A percentile compares a stretch with the other conserved stretches of the same genome.
Evolutionary conservation across 2,888 invertebrate genomes (phyloP).

Genomic region (Nymphalis c-album): DNA sequence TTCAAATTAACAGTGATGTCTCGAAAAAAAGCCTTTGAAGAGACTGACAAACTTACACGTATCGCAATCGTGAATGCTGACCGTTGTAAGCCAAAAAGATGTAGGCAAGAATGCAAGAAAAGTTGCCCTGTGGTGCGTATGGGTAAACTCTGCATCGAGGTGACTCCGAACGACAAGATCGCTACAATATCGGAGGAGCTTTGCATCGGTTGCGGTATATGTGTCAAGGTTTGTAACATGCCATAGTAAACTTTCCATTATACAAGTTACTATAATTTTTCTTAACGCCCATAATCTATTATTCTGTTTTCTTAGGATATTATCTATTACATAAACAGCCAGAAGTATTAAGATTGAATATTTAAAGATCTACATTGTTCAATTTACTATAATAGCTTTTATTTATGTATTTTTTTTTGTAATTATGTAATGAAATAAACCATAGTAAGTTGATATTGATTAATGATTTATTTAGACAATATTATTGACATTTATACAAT

Average conservation of each 20-base stretch:
- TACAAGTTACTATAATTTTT: not conserved
- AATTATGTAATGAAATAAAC: not conserved
- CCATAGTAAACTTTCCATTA: not conserved
- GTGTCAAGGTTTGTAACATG: constrained; percentile 90
- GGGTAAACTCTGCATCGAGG: constrained; percentile 99
- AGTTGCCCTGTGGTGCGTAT: constrained; percentile 99
- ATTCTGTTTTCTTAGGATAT: not conserved
- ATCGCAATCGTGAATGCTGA: constrained; percentile 99
- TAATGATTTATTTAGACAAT: not conserved
- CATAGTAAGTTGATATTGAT: not conserved
- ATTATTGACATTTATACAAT: not conserved
- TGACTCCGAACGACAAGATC: constrained; percentile 96
- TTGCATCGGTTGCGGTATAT: constrained; percentile 99
- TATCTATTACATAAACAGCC: constrained; percentile 4
- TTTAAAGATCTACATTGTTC: not conserved
- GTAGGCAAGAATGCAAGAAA: constrained; percentile 99
- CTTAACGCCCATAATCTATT: not conserved
- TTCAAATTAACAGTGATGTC: constrained; percentile 67
- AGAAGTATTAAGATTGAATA: not conserved
- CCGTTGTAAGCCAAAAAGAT: constrained; percentile 99
- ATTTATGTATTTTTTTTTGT: not conserved
- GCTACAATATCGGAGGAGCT: constrained; percentile 98
- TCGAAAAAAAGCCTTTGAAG: constrained; percentile 86
- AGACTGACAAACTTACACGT: constrained; percentile 96
- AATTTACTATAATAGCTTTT: not conserved